Conservation (phyloP, 1,140 invertebrate species). For the Drosophila equinoxialis region DNA sequence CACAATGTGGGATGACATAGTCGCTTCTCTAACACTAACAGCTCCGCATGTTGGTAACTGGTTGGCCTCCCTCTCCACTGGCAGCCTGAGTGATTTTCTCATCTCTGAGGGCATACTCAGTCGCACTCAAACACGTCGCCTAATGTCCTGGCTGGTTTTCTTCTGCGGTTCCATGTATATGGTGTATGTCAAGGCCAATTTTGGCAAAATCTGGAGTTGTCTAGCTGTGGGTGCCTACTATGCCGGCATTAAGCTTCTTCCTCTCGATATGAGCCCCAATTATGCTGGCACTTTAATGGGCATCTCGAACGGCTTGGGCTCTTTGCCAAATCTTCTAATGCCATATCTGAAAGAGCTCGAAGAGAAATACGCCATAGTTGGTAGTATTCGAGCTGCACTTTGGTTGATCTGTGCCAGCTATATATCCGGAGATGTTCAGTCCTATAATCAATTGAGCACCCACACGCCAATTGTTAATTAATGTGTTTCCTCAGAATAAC, state of each 20-base stretch:
- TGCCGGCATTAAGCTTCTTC: slow-evolving; percentile 89
- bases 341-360: slow-evolving; percentile 55
- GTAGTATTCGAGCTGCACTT: slow-evolving; percentile 43
- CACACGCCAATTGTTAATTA: slow-evolving; percentile 6
- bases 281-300: slow-evolving; percentile 92
- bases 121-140: slow-evolving; percentile 85
- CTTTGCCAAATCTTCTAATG: slow-evolving; percentile 40
- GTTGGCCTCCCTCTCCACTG: slow-evolving; percentile 50
- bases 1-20: slow-evolving; percentile 38
- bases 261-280: slow-evolving; percentile 90
- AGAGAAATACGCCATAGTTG: slow-evolving; percentile 38
- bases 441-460: slow-evolving; percentile 43
- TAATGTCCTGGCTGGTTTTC: slow-evolving; percentile 85
- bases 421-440: slow-evolving; percentile 64
- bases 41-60: slow-evolving; percentile 55
- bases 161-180: slow-evolving; percentile 83
- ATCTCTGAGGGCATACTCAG: slow-evolving; percentile 59
- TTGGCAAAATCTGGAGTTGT: slow-evolving; percentile 34
- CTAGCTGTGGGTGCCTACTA: slow-evolving; percentile 86
- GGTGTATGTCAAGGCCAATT: slow-evolving; percentile 73
- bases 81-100: slow-evolving; percentile 85
- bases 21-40: slow-evolving; percentile 19
- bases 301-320: slow-evolving; percentile 86
- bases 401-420: slow-evolving; percentile 59
- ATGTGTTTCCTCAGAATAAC: slow-evolving; percentile 1